Percentiles rank a stretch among this genome's conserved stretches.
Conservation (phyloP, 2,888 invertebrate genomes). For the Stictocephala bisonia region DNA sequence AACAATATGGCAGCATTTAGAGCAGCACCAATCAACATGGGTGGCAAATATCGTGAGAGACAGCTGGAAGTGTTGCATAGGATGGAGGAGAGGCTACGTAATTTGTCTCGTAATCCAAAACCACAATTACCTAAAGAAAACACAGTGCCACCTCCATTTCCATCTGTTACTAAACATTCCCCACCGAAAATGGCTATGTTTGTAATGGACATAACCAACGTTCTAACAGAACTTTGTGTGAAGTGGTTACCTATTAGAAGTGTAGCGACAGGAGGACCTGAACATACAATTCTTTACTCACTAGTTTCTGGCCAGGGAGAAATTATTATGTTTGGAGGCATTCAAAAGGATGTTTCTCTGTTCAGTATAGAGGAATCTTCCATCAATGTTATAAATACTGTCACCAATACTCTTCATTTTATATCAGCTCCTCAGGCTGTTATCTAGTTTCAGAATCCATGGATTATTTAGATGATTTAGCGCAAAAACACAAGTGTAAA, state of each 20-base stretch:
- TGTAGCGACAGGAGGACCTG: constrained; percentile 78
- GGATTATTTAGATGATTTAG: too few relatives aligned
- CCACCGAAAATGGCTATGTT: constrained; percentile 83
- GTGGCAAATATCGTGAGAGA: constrained; percentile 68
- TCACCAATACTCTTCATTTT: constrained; percentile 82
- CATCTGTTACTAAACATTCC: constrained; percentile 70
- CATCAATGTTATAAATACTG: constrained; percentile 69
- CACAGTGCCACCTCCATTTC: constrained; percentile 62
- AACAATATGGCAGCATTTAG: constrained; percentile 70
- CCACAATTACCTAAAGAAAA: constrained; percentile 65
- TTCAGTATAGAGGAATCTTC: constrained; percentile 54
- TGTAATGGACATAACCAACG: constrained; percentile 84
- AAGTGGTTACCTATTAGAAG: constrained; percentile 78
- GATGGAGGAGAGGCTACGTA: constrained; percentile 73
- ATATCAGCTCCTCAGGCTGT: constrained; percentile 71
- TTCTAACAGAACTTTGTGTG: constrained; percentile 74
- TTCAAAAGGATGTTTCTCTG: constrained; percentile 75
- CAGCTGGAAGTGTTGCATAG: constrained; percentile 73
- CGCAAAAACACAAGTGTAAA: too few relatives aligned
- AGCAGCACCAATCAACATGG: constrained; percentile 59
- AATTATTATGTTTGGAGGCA: constrained; percentile 96
- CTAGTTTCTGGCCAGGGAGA: constrained; percentile 91
- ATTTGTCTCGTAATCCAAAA: constrained; percentile 62
- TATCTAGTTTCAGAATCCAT: too few relatives aligned
- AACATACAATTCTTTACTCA: constrained; percentile 91